Percentiles rank a stretch among this genome's conserved stretches.
phyloP scores from a whole-genome alignment of 2,797 vertebrate genomes.

The Lepus oiostolus region DNA sequence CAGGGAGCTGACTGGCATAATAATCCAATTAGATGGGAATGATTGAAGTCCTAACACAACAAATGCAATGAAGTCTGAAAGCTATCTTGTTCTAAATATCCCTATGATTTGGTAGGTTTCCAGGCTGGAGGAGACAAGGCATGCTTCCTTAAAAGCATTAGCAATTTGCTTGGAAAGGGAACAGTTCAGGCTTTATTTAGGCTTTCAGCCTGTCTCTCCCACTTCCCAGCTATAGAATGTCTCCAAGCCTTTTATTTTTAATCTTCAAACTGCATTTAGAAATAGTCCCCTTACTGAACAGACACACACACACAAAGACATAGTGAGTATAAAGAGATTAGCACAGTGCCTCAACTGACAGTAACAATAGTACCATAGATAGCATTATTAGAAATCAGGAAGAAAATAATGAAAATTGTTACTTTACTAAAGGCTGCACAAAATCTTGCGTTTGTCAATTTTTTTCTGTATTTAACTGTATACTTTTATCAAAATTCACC shows the following conservation, averaged over 20 bases:
- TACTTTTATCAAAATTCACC: neutral
- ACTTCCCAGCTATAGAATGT: neutral
- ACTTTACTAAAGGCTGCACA: neutral
- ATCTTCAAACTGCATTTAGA: neutral
- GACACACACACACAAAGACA: neutral
- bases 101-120: neutral
- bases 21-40: neutral
- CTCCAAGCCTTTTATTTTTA: neutral
- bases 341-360: neutral
- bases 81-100: neutral
- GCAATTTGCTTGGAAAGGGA: neutral
- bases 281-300: neutral
- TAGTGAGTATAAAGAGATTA: neutral
- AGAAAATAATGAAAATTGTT: neutral
- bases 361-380: neutral
- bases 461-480: conserved; percentile 27
- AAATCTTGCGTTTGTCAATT: neutral
- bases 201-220: neutral
- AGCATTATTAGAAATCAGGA: neutral
- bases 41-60: neutral
- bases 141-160: neutral
- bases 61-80: neutral
- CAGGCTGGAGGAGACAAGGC: neutral
- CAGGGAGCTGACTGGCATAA: too few relatives aligned
- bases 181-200: neutral